Evolutionary conservation across 92 coral and sea anemone genomes (phyloP).

Genomic region (Epizoanthus scotinus): DNA sequence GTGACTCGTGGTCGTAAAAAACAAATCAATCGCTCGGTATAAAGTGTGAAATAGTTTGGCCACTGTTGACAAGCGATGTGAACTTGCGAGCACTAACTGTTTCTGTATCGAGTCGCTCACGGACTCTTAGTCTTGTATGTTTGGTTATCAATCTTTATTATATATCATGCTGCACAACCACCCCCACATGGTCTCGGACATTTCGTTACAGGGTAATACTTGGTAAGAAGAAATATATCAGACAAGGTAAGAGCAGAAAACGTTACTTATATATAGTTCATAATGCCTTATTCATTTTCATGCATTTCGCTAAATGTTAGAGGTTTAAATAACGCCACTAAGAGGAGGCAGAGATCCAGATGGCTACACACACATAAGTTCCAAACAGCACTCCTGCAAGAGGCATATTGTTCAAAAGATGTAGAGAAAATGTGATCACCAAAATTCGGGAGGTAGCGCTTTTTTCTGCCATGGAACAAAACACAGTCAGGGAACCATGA

Average conservation of each 20-base stretch:
- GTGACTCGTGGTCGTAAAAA: background rate
- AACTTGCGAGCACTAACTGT: too few relatives aligned
- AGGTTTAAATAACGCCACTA: background rate
- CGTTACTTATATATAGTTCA: background rate
- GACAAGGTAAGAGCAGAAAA: background rate
- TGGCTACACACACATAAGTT: background rate
- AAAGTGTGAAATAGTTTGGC: background rate
- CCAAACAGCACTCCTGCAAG: background rate
- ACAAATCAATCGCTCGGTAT: background rate
- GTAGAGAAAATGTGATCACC: background rate
- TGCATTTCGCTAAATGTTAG: background rate
- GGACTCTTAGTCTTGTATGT: background rate
- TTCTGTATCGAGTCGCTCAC: background rate
- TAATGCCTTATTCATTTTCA: background rate
- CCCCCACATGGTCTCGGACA: background rate
- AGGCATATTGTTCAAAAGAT: background rate
- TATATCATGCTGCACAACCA: background rate
- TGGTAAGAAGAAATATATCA: background rate
- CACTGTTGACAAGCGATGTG: too few relatives aligned
- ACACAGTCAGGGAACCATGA: background rate
- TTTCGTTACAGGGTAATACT: background rate
- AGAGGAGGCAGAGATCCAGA: background rate
- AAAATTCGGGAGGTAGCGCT: background rate
- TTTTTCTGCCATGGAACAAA: background rate
- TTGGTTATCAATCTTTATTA: background rate